Conservation (phyloP, 2,797 vertebrate species). For the Hirundo rustica region DNA sequence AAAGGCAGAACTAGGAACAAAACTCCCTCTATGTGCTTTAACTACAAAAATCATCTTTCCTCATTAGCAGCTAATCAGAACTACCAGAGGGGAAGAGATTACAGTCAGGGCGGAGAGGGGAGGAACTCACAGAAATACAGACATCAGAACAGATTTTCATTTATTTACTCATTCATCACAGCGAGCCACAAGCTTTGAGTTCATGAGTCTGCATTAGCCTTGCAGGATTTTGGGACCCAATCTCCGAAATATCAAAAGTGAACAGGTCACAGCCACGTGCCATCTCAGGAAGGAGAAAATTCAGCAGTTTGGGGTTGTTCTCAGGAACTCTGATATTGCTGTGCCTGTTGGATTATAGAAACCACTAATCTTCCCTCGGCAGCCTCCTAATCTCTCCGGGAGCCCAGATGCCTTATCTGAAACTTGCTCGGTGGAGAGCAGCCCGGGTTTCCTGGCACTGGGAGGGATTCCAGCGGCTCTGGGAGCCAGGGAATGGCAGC, state of each 20-base stretch:
- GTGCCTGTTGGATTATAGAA: neutral
- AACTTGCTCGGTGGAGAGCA: neutral
- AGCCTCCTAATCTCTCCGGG: neutral
- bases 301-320: neutral
- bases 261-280: neutral
- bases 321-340: neutral
- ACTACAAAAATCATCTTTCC: slow-evolving; percentile 48
- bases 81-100: slow-evolving; percentile 53
- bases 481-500: rapidly evolving
- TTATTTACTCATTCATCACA: slow-evolving; percentile 24
- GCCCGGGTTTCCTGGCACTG: rapidly evolving
- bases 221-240: neutral
- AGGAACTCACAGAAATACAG: slow-evolving; percentile 43
- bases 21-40: slow-evolving; percentile 10
- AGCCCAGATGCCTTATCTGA: neutral
- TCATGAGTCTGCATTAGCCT: neutral
- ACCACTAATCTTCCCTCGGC: neutral
- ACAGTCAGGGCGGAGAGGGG: slow-evolving; percentile 36
- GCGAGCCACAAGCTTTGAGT: neutral
- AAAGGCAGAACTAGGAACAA: neutral
- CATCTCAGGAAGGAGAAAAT: neutral
- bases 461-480: neutral
- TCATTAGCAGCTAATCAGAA: slow-evolving; percentile 56
- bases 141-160: slow-evolving; percentile 34
- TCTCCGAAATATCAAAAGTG: neutral